phyloP scores from a whole-genome alignment of 2,797 vertebrate genomes.

The Graptemys geographica region DNA sequence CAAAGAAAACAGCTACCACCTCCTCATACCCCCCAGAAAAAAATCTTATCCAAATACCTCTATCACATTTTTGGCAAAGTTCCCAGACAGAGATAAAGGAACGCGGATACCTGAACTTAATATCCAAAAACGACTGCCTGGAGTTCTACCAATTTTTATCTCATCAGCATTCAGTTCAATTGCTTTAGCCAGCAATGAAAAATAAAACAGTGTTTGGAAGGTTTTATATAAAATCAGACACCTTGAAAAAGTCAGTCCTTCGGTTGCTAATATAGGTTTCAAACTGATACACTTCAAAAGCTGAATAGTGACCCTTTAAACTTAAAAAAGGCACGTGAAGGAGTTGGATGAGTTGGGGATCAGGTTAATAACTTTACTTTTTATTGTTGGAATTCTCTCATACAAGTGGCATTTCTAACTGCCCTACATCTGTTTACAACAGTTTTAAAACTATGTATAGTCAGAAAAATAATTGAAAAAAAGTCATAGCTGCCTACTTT shows the following conservation, averaged over 20 bases:
- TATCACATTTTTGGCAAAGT: conserved; percentile 36
- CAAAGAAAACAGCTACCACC: neutral
- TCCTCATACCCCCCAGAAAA: neutral
- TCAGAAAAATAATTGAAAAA: neutral
- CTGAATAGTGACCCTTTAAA: neutral
- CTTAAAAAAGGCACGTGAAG: neutral
- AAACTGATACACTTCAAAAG: neutral
- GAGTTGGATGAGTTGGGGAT: neutral
- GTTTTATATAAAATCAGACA: neutral
- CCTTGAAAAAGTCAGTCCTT: neutral
- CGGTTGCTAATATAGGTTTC: neutral
- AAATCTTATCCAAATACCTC: neutral
- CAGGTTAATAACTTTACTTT: neutral
- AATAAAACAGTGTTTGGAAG: neutral
- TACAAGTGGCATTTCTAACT: neutral
- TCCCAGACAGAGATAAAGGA: conserved; percentile 19
- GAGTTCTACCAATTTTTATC: conserved; percentile 32
- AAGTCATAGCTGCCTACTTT: neutral
- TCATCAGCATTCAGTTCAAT: conserved; percentile 13
- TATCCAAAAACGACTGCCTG: conserved; percentile 18
- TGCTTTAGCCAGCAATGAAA: neutral
- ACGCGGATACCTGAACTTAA: neutral
- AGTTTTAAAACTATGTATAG: neutral
- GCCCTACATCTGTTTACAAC: neutral
- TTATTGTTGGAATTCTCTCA: neutral